A percentile compares a stretch with the other conserved stretches of the same genome.
phyloP scores from a whole-genome alignment of 1,140 invertebrate genomes.

The Drosophila takahashii region DNA sequence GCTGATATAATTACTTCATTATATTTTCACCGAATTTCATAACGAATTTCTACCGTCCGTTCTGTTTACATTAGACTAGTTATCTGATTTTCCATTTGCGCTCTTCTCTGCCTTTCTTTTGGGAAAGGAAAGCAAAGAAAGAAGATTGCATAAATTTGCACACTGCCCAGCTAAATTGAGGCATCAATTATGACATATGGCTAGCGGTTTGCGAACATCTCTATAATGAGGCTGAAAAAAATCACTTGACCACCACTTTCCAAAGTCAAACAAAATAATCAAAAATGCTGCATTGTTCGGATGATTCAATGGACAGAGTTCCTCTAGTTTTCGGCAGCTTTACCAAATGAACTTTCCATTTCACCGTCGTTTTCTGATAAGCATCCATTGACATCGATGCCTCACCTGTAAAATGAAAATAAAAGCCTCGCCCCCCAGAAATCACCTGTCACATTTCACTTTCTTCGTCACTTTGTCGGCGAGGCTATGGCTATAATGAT shows the following conservation, averaged over 20 bases:
- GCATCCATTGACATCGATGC: slow-evolving; percentile 59
- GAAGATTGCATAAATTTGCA: slow-evolving; percentile 71
- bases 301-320: slow-evolving; percentile 57
- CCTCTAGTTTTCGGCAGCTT: slow-evolving; percentile 49
- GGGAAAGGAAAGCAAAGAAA: slow-evolving; percentile 2
- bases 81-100: slow-evolving; percentile 4
- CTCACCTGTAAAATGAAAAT: not conserved
- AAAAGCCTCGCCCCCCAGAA: slow-evolving; percentile 13
- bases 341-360: slow-evolving; percentile 68
- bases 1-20: not conserved
- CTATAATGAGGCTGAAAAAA: slow-evolving; percentile 17
- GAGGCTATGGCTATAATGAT: slow-evolving; percentile 48
- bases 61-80: slow-evolving; percentile 30
- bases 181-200: slow-evolving; percentile 55
- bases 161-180: slow-evolving; percentile 19
- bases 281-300: slow-evolving; percentile 51
- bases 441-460: slow-evolving; percentile 66
- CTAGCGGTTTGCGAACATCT: slow-evolving; percentile 24
- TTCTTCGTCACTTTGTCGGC: slow-evolving; percentile 59
- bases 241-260: slow-evolving; percentile 41
- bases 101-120: slow-evolving; percentile 24
- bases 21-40: not conserved
- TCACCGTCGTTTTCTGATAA: slow-evolving; percentile 62
- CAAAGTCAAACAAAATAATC: slow-evolving; percentile 34
- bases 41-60: not conserved